A percentile compares a stretch with the other conserved stretches of the same genome.
phyloP scores from a whole-genome alignment of 2,888 invertebrate genomes.

The Apotomis betuletana region DNA sequence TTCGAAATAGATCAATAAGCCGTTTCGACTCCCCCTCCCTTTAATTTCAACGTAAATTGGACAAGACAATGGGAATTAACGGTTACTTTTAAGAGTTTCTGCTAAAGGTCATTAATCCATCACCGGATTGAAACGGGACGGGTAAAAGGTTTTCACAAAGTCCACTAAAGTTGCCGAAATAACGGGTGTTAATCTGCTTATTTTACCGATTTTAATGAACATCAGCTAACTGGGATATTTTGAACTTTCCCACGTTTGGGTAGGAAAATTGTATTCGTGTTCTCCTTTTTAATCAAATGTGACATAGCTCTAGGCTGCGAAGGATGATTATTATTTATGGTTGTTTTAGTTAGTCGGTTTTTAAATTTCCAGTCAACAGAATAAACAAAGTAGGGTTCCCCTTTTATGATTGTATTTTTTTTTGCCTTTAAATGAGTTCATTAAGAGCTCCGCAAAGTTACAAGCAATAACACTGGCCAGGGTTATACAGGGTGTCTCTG shows the following conservation, averaged over 20 bases:
- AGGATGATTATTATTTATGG: too few species aligned
- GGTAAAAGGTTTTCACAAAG: conserved; percentile 28
- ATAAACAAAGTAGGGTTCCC: too few species aligned
- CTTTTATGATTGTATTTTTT: too few species aligned
- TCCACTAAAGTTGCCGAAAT: conserved; percentile 20
- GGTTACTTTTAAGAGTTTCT: conserved; percentile 22
- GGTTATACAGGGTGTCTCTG: too few species aligned
- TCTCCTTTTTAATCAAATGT: too few species aligned
- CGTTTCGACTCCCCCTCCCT: neutral
- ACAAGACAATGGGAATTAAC: conserved; percentile 26
- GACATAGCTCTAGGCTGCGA: too few species aligned
- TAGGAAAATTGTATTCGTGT: too few species aligned
- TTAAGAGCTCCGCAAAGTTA: too few species aligned
- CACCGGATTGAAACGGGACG: conserved; percentile 31
- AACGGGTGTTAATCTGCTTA: conserved; percentile 21
- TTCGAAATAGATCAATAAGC: neutral
- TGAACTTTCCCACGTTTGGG: neutral
- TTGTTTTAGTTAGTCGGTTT: too few species aligned
- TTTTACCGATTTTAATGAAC: conserved; percentile 13
- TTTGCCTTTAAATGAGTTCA: too few species aligned
- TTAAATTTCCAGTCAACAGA: too few species aligned
- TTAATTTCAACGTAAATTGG: conserved; percentile 25
- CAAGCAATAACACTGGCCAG: too few species aligned
- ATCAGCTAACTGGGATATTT: neutral
- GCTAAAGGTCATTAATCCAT: conserved; percentile 41